Percentiles rank a stretch among this genome's conserved stretches.
phyloP scores from a whole-genome alignment of 2,888 invertebrate genomes.

The Julus scanicus region DNA sequence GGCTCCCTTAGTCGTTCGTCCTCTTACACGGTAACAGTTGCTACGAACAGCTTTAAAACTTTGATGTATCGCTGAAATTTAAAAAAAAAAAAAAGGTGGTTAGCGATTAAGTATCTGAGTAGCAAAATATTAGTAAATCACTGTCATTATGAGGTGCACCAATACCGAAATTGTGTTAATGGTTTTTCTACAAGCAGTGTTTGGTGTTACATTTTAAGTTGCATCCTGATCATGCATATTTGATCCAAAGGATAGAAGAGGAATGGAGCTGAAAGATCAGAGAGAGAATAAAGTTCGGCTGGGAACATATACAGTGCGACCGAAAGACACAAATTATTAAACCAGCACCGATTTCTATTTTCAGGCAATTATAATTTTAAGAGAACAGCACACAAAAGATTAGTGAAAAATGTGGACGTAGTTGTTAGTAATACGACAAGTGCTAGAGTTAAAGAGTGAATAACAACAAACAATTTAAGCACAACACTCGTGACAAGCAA shows the following conservation, averaged over 20 bases:
- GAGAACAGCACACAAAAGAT: too few relatives aligned
- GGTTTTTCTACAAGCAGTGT: constrained; percentile 38
- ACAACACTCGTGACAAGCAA: too few relatives aligned
- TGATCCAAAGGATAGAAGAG: constrained; percentile 46
- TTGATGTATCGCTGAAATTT: constrained; percentile 49
- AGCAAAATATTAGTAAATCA: neutral
- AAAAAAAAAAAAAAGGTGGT: neutral
- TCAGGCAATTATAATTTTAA: neutral
- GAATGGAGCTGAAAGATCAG: constrained; percentile 44
- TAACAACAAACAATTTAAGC: too few relatives aligned
- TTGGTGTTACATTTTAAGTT: constrained; percentile 19
- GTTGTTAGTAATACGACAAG: too few relatives aligned
- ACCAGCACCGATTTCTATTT: constrained; percentile 43
- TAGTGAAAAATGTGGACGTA: too few relatives aligned
- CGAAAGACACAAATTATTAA: neutral
- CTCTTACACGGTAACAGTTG: neutral
- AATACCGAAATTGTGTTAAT: constrained; percentile 23
- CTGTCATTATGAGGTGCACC: neutral
- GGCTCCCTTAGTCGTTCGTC: constrained; percentile 7
- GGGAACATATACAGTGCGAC: neutral
- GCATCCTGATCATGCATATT: constrained; percentile 20
- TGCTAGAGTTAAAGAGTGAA: too few relatives aligned
- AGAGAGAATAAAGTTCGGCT: constrained; percentile 31
- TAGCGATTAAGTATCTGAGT: neutral
- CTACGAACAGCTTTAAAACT: constrained; percentile 50